Evolutionary conservation across 2,888 invertebrate genomes (phyloP).

Genomic region (Machimus rusticus): DNA sequence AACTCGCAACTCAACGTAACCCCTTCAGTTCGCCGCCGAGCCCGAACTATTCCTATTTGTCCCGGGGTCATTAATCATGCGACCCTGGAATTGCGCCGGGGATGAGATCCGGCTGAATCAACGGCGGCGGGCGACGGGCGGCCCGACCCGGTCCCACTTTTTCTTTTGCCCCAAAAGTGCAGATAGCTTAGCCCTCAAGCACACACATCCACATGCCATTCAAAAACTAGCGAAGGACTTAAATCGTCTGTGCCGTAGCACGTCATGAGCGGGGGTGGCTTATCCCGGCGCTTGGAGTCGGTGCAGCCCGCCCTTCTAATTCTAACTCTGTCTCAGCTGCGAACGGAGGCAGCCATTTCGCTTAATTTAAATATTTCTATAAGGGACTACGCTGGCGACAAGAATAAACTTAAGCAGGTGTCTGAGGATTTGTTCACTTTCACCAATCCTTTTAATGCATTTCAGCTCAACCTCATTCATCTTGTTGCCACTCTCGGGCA

Average conservation of each 20-base stretch:
- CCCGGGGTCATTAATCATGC: slow-evolving; percentile 61
- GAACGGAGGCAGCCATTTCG: background rate
- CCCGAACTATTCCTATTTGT: slow-evolving; percentile 61
- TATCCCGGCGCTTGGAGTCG: slow-evolving; percentile 4
- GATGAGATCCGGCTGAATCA: background rate
- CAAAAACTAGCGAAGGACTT: slow-evolving; percentile 34
- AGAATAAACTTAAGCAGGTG: background rate
- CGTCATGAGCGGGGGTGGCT: slow-evolving; percentile 26
- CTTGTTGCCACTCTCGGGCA: background rate
- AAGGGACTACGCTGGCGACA: background rate
- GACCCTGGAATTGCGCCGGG: slow-evolving; percentile 14
- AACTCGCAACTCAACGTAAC: slow-evolving; percentile 21
- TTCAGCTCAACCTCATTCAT: background rate
- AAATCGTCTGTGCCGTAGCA: slow-evolving; percentile 11
- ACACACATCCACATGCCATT: slow-evolving; percentile 15
- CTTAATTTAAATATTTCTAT: background rate
- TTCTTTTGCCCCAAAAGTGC: background rate
- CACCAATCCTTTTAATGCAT: background rate
- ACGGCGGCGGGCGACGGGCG: background rate
- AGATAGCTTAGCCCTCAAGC: background rate
- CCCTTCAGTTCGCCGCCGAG: slow-evolving; percentile 8
- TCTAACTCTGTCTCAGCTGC: slow-evolving; percentile 5
- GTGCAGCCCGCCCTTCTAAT: background rate
- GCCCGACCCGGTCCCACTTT: background rate
- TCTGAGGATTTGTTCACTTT: background rate